These are phyloP conservation scores for Nomada fucata DNA, from an alignment of 2,888 invertebrate genomes.

Conservation along the genomic window DNA sequence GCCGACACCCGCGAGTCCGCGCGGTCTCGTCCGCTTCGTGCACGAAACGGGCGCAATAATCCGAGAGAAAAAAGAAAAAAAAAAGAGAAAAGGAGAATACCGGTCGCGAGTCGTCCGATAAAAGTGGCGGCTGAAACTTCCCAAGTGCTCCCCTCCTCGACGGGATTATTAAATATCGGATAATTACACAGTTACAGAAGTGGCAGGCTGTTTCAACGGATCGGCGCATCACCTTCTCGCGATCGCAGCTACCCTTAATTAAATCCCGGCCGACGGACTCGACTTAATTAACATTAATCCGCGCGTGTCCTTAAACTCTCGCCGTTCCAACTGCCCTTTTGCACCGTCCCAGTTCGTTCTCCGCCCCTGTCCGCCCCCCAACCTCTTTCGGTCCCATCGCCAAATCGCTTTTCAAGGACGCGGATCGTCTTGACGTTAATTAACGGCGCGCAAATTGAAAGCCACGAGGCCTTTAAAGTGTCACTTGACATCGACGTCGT, in stretches of 20 bases:
- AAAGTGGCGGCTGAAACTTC: conserved; percentile 20
- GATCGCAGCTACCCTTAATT: conserved; percentile 60
- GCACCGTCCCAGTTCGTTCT: background rate
- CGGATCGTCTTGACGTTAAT: conserved; percentile 59
- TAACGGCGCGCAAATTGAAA: conserved; percentile 66
- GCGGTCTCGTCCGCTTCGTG: background rate
- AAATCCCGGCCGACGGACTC: conserved; percentile 56
- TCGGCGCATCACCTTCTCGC: conserved; percentile 35
- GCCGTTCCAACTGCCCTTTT: background rate
- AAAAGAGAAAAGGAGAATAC: background rate
- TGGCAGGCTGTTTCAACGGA: conserved; percentile 26
- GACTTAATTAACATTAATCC: conserved; percentile 70
- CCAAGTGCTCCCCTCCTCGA: conserved; percentile 22
- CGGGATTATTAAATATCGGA: conserved; percentile 60
- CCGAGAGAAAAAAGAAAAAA: background rate
- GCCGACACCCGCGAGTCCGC: background rate
- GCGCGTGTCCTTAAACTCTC: conserved; percentile 51
- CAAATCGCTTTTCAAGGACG: conserved; percentile 22
- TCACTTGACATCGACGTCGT: conserved; percentile 52
- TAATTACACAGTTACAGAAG: conserved; percentile 48
- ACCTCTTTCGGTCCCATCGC: background rate
- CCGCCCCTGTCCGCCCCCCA: background rate
- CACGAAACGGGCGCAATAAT: conserved; percentile 7
- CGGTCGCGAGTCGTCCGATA: background rate
- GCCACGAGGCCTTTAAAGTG: conserved; percentile 53